Conservation (phyloP, 2,888 invertebrate genomes). For the Mythimna vitellina region DNA sequence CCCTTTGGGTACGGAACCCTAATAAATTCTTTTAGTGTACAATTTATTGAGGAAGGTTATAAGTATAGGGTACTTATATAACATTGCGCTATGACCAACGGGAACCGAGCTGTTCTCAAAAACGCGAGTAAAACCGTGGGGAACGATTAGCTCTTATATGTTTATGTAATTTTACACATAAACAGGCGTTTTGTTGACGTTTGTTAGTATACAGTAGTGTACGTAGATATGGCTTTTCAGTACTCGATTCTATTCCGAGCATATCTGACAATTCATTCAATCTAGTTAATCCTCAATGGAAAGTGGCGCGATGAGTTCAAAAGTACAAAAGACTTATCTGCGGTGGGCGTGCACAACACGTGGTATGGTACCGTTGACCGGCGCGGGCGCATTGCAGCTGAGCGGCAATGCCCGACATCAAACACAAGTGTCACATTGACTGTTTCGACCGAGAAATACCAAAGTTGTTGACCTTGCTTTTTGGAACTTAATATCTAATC, state of each 20-base stretch:
- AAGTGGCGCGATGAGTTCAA: constrained; percentile 58
- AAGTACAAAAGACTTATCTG: constrained; percentile 55
- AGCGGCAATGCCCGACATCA: constrained; percentile 20
- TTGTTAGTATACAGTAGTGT: neutral
- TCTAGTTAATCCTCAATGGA: constrained; percentile 41
- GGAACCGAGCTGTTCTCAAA: no score
- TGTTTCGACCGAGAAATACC: constrained; percentile 9
- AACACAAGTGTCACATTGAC: constrained; percentile 19
- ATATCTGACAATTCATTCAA: constrained; percentile 40
- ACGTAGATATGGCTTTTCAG: neutral
- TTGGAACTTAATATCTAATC: constrained; percentile 16
- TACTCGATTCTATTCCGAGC: constrained; percentile 8
- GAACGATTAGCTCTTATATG: neutral
- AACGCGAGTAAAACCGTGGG: no score
- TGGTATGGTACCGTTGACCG: constrained; percentile 33
- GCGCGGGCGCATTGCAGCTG: constrained; percentile 26
- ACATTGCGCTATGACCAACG: no score
- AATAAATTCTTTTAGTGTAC: no score
- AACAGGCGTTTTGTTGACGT: neutral
- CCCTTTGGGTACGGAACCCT: no score
- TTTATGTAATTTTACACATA: neutral
- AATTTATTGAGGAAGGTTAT: no score
- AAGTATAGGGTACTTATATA: no score
- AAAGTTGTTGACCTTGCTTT: constrained; percentile 32
- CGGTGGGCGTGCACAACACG: constrained; percentile 52